Base-by-base conservation (phyloP, 2,797 vertebrate species). In the Fistularia tabacaria region DNA sequence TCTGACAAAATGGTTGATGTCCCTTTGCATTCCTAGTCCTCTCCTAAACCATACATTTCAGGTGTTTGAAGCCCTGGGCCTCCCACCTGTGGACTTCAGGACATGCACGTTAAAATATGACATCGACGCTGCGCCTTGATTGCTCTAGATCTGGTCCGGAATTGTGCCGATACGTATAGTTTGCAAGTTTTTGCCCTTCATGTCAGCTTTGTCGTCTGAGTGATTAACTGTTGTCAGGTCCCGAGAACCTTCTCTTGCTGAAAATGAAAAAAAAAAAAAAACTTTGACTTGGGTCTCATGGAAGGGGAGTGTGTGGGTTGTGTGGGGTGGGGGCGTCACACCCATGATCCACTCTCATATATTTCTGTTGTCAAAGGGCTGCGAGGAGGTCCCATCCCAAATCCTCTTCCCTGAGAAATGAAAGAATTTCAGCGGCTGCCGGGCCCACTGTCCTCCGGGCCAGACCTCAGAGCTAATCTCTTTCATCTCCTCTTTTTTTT, bases 401-500 rank as follows among this genome's bases (percentile, higher is more conserved):
- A 80, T 79, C 83, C 69, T 77, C 66, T 62, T 80, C 76, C 71
- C 75, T 77, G 66, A 77, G 71, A 85, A 84, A 80, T 79, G 56
- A 82, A 86, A 80, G 82, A 66, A 76, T 83, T 79, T 83, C 71
- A 71, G 75, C 75, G 69, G 62, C 59, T 71, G 77, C 75, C 71
- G 71, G 69, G 82, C 79, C 76, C 79, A 82, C 80, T 79, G 79
- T 85, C 83, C 85, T 86, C 67, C 55, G 48, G 84, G 83, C 63
- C 82, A 83, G 73, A 79, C 57, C 85, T 60, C 74, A 77, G 73
- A 88, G 86, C 84, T 85, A 86, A 88, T 84, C 81, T 86, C 81
- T 81, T 82, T 89, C 81, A 85, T 85, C 80, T 84, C 68, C 54
- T 77, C 69, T 57, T 63, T 67, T 79, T 43, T 54, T 69, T 71